Base-by-base conservation (phyloP, 1,140 invertebrate genomes). In the Capitella teleta region DNA sequence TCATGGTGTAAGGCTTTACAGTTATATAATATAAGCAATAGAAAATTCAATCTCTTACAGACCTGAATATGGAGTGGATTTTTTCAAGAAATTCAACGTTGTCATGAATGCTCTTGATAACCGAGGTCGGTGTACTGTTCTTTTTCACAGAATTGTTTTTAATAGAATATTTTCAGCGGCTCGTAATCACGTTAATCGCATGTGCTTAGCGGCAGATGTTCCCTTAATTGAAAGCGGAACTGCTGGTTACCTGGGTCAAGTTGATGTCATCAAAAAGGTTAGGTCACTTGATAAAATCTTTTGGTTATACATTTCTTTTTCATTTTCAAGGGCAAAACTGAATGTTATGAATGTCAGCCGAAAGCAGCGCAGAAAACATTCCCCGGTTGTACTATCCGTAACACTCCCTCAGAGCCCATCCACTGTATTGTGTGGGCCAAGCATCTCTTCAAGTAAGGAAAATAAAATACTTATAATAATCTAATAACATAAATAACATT, bases 361-460 rank as follows among this genome's bases (percentile, higher is more conserved):
- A 92, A 94, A 72, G 80, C 86, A 28, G 77, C 82, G 38, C 87
- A 92, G 62, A 94, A 93, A 71, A 86, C 86, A 10, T 99, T 84
- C 73, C 93, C 96, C 2, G 90, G 91, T 2, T 99, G 96, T 72
- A 99, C 96, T 0, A 99, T 99, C 57, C 78, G 96, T 41, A 99
- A 99, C 65, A 99, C 96, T 4, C 96, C 96, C n/a, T 96, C 92
- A 12, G 93, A 98, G 68, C 87, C 91, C 0, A 95, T 99, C 59
- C 96, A 99, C 72, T 99, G 96, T 67, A 93, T 99, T 61, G 91
- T 98, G 2, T 99, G 96, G 96, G 86, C 92, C 0, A 99, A 99
- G 70, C 91, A 96, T 79, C 77, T 99, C 14, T 98, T 98, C 68
- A 98, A 97, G 86, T 90, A 76, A 79, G 80, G 75, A 23, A 16